Evolutionary conservation across 2,113 vertebrate genomes (phyloP), one percentile per base, ranked within the genome.

Genomic region (Colinus virginianus): DNA sequence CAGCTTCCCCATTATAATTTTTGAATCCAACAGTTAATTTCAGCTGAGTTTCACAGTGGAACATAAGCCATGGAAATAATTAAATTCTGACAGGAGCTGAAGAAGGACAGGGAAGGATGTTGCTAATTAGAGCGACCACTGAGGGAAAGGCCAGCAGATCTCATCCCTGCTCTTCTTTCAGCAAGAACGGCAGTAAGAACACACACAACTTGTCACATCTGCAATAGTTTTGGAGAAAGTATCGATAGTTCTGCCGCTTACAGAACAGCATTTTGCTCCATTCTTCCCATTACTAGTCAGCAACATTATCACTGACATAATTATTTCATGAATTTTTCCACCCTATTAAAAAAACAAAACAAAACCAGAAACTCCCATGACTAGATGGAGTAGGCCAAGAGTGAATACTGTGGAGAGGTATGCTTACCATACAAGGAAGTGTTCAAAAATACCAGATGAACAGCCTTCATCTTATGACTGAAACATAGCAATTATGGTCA

Each of bases 251-350:
- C 61, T 80, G 51, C 56, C 88, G 51, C 69, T 75, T 53, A 30
- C 0, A 36, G 56, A 83, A 51, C 64, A 85, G 84, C 38, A 59
- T 62, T 91, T 93, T 80, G 28, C 64, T 83, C 64, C 1, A 0
- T 83, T 90, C 51, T 55, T 32, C 75, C 5, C 69, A 78, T n/a
- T 36, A 79, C 74, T 81, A 74, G 66, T 66, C 69, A 80, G 43
- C 51, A 78, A 89, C 11, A 1, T 55, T 87, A 64, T 71, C 83
- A 90, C 56, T 84, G 87, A 94, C 49, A 26, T 64, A 77, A 91
- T 88, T 90, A 88, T 90, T 93, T 86, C 17, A 70, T 64, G 32
- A 91, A 84, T 94, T 95, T 75, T 94, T 94, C 88, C 79, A 88
- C 28, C 18, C 79, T 51, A 80, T 88, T 75, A 38, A 38, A 80